phyloP scores from a whole-genome alignment of 2,888 invertebrate species.

The Oxystoma pomonae region DNA sequence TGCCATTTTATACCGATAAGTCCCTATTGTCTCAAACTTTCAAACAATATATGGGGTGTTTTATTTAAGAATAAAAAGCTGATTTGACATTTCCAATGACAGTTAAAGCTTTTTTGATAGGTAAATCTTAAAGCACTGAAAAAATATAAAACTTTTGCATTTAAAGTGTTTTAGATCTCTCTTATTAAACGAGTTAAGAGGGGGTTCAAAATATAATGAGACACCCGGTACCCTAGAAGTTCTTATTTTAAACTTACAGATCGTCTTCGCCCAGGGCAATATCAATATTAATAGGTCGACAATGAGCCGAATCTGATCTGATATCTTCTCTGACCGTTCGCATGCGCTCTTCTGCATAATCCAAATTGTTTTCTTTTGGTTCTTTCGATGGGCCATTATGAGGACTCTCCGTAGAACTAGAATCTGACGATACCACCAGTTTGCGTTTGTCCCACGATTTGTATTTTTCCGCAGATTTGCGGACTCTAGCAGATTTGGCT shows the following conservation, averaged over 20 bases:
- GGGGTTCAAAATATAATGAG: too few relatives aligned
- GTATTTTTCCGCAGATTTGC: constrained; percentile 40
- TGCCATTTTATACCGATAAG: too few relatives aligned
- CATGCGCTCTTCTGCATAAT: constrained; percentile 41
- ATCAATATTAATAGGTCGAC: constrained; percentile 41
- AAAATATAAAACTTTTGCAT: too few relatives aligned
- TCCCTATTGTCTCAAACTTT: too few relatives aligned
- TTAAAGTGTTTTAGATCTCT: background rate
- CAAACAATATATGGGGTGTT: too few relatives aligned
- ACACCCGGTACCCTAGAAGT: background rate
- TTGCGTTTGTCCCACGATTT: constrained; percentile 40
- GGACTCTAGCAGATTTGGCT: constrained; percentile 59
- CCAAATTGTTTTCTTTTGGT: constrained; percentile 18
- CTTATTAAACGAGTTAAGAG: background rate
- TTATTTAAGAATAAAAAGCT: too few relatives aligned
- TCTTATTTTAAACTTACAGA: constrained; percentile 30
- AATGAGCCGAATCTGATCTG: constrained; percentile 30
- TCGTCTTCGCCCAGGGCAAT: constrained; percentile 37
- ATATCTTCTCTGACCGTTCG: constrained; percentile 38
- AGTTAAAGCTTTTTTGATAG: background rate
- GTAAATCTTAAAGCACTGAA: background rate
- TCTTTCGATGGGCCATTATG: constrained; percentile 14
- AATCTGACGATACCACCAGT: constrained; percentile 40
- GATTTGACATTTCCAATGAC: background rate
- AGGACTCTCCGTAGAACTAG: constrained; percentile 41